Conservation (phyloP, 2,113 vertebrate genomes). For the Trachemys scripta region DNA sequence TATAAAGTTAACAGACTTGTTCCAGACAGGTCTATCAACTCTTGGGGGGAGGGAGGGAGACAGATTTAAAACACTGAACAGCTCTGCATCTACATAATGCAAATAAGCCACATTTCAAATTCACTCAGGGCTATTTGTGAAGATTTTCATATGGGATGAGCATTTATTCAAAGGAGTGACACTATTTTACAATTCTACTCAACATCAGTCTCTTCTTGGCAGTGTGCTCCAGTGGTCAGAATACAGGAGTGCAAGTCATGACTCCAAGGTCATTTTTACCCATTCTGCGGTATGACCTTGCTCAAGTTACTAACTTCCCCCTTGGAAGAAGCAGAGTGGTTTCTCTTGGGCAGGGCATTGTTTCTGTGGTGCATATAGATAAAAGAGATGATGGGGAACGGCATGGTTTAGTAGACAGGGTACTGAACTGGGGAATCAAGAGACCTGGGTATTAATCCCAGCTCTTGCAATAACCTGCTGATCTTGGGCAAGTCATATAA, state of each 20-base stretch:
- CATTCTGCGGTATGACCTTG: neutral
- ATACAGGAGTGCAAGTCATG: neutral
- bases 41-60: neutral
- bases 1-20: neutral
- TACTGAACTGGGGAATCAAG: conserved; percentile 1
- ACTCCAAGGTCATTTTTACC: neutral
- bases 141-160: neutral
- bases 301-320: neutral
- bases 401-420: conserved; percentile 3
- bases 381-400: too few species aligned
- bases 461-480: neutral
- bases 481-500: neutral
- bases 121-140: neutral
- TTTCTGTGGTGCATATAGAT: too few species aligned
- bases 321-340: neutral
- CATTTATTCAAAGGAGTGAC: neutral
- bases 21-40: neutral
- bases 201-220: neutral
- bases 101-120: neutral
- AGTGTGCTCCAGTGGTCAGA: neutral
- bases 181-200: neutral
- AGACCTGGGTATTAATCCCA: neutral
- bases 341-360: too few species aligned
- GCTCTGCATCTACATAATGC: neutral
- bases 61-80: neutral